Evolutionary conservation across 2,888 invertebrate species (phyloP), one percentile per base, ranked within the genome.

Genomic region (Heliconius hortense): DNA sequence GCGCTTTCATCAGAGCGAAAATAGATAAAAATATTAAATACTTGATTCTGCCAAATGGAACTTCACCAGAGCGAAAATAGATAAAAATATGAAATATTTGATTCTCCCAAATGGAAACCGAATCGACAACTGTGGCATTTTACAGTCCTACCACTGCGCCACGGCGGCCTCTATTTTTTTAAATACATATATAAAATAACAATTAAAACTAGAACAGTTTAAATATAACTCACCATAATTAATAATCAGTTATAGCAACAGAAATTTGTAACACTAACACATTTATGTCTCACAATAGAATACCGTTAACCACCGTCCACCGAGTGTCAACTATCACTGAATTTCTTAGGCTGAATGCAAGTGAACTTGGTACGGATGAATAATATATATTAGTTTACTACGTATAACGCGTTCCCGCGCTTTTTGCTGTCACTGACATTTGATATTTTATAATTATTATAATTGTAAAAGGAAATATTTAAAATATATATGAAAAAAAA

Each of bases 241-340:
- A 60, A 60, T 72, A 72, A 21, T 8, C 28, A 60, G 28, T 35
- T 53, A 48, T 31, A 31, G 18, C 5, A 68, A 70, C 64, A 66
- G 73, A 67, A 71, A 66, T 26, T 53, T n/a, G 72, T 72, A 53
- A 72, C 72, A 72, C 69, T 43, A 59, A 73, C 68, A 66, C 56
- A 74, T 53, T 68, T 59, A 62, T 7, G 28, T 10, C 18, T 15
- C 26, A 73, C 70, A 76, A 73, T 56, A 24, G 67, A 26, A n/a
- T 28, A 73, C 77, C 77, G 77, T 73, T 77, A 77, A 21, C 66
- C 56, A 56, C 76, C 15, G 67, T 21, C 66, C 43, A 31, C 76
- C 8, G 71, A 77, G 73, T 66, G 75, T 71, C 73, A 77, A 71
- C 66, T 66, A 62, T 67, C 71, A 77, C 77, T 77, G 76, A 77